These are phyloP conservation scores for Eupeodes corollae DNA, from an alignment of 1,140 invertebrate genomes.

Conservation along the genomic window DNA sequence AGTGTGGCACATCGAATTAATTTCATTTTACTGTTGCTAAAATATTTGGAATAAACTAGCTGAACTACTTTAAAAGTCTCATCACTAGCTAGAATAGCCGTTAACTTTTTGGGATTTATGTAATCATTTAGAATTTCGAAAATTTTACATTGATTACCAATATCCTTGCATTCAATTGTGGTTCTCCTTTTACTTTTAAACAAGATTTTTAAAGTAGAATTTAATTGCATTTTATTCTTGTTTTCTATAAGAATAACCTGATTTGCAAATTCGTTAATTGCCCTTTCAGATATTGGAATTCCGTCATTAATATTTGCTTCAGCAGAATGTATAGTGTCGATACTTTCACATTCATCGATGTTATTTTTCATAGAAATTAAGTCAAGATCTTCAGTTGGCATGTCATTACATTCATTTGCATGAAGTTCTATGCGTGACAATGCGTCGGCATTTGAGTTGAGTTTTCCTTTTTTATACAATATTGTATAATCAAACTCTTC, in stretches of 20 bases:
- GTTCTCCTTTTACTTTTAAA: slow-evolving; percentile 8
- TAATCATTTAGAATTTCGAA: slow-evolving; percentile 13
- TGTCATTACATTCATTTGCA: neutral
- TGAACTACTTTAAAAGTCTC: slow-evolving; percentile 8
- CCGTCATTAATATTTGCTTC: slow-evolving; percentile 2
- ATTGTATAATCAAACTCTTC: slow-evolving; percentile 30
- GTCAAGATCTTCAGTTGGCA: neutral
- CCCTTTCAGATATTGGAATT: slow-evolving; percentile 9
- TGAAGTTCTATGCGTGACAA: slow-evolving; percentile 12
- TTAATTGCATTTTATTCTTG: no score
- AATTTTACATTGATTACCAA: slow-evolving; percentile 6
- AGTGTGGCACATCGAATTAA: slow-evolving; percentile 12
- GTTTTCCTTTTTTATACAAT: slow-evolving; percentile 29
- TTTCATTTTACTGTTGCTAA: slow-evolving; percentile 18
- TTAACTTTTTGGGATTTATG: slow-evolving; percentile 5
- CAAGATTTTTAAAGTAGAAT: slow-evolving; percentile 7
- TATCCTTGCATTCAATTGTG: slow-evolving; percentile 1
- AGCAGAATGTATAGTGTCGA: slow-evolving; percentile 4
- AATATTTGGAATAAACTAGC: slow-evolving; percentile 6
- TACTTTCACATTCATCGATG: neutral
- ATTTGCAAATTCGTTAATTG: no score
- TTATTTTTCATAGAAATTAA: neutral
- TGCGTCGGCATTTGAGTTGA: slow-evolving; percentile 27
- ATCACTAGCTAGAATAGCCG: slow-evolving; percentile 9
- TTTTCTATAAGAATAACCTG: no score